These are phyloP conservation scores for Puffinus mauretanicus DNA, from an alignment of 2,113 vertebrate species.

Conservation along the genomic window DNA sequence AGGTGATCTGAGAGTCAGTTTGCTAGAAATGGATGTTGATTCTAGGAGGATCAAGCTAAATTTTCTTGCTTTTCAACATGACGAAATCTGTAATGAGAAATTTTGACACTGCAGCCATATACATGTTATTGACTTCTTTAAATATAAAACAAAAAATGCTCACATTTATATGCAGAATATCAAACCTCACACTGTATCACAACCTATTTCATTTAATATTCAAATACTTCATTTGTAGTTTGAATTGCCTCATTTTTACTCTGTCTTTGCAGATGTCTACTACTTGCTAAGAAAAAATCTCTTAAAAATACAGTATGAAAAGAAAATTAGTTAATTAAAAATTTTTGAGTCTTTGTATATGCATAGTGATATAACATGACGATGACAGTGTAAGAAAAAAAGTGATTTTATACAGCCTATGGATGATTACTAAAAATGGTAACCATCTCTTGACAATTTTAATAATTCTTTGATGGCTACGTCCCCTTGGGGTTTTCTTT, in stretches of 20 bases:
- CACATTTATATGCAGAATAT: neutral
- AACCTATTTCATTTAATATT: neutral
- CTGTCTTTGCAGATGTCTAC: neutral
- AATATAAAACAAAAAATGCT: neutral
- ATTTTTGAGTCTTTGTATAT: neutral
- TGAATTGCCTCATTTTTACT: neutral
- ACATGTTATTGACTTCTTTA: neutral
- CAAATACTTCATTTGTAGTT: neutral
- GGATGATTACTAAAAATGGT: neutral
- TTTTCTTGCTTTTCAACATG: neutral
- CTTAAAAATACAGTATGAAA: neutral
- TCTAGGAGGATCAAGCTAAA: neutral
- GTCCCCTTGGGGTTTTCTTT: neutral
- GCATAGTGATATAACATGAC: fast-evolving
- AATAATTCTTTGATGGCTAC: neutral
- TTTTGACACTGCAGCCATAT: neutral
- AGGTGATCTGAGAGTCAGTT: neutral
- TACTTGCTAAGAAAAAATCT: neutral
- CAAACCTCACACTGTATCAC: neutral
- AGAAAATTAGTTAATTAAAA: neutral
- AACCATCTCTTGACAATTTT: neutral
- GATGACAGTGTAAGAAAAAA: neutral
- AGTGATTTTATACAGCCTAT: neutral
- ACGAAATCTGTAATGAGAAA: neutral
- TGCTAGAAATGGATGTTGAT: neutral